Evolutionary conservation across 2,797 vertebrate genomes (phyloP), one percentile per base, ranked within the genome.

Genomic region (Pangasius sanitwongsei): DNA sequence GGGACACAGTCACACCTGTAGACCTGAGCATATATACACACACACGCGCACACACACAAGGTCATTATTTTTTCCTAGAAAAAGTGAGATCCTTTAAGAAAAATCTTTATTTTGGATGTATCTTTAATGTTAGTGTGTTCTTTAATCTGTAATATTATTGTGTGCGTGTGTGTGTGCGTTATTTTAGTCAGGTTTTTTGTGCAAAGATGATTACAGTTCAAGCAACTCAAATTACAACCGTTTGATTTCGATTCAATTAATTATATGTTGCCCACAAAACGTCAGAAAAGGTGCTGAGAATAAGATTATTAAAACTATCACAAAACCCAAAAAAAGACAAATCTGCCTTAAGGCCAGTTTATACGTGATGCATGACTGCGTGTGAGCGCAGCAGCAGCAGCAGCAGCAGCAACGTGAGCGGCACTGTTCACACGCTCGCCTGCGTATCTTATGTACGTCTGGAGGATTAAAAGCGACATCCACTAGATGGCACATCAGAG

Each of bases 1-100:
- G 78, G 70, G 50, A 87, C 44, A 72, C 44, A 37, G n/a, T 67
- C 34, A 44, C 89, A 91, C 89, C 91, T 92, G 91, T 90, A 85
- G 84, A 88, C 70, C 87, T 84, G 37, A 87, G 87, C 0, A 3
- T 4, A 57, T 16, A 12, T 3, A n/a, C 81, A 34, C 77, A 34
- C 50, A 23, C 77, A 59, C 77, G 34, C 31, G 11, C 23, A 57
- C 31, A 57, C 50, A 57, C 6, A 55, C n/a, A 23, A 9, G 28
- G 55, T 82, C 34, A 83, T 65, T 18, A 83, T 44, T 65, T 25
- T n/a, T 83, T 83, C 15, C 3, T n/a, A n/a, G 1, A 18, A 63
- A 83, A 41, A 44, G 23, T 37, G 6, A 44, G 6, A 25, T 63
- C 23, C 31, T 37, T 81, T 59, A 81, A 57, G 18, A 55, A 18